Evolutionary conservation across 2,888 invertebrate species (phyloP), one percentile per base, ranked within the genome.

Genomic region (Drepanosiphum platanoidis): DNA sequence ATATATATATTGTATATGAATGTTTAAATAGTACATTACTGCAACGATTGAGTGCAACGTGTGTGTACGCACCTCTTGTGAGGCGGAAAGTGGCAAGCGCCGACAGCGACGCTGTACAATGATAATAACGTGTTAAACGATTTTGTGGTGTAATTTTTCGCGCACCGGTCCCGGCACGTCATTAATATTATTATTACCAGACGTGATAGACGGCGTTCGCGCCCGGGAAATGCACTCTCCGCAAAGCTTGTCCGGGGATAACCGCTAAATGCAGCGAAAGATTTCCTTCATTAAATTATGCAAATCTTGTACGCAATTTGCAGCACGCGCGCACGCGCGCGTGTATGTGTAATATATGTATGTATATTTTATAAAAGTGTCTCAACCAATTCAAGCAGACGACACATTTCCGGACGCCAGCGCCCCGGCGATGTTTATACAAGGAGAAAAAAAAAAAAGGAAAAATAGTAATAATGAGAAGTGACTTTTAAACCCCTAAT

Each of bases 231-330:
- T 36, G 46, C 70, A 68, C 68, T 46, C 68, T 18, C 52, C 22
- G 52, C 34, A 58, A n/a, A n/a, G 68, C 80, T 52, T 36, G 80
- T 70, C 80, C 70, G 70, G 58, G 58, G 52, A 52, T 52, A 52
- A 52, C 18, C 52, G 18, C 70, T 71, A 58, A 79, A 52, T 68
- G 34, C 36, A 30, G 0, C 27, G 27, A 39, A 36, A 46, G 36
- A 52, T 70, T 80, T 42, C 52, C 58, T 3, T 36, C 68, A 52
- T 75, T 68, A 36, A 46, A 83, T 83, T 83, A 83, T 83, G 83
- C 30, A 83, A 83, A 83, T 83, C 52, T 27, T 61, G 27, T 61
- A 61, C 32, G 27, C 30, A 32, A 61, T 46, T 74, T 22, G 79
- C n/a, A n/a, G 8, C n/a, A n/a, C n/a, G n/a, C n/a, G n/a, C n/a